Conservation (phyloP, 2,797 vertebrate species). For the Masticophis lateralis region DNA sequence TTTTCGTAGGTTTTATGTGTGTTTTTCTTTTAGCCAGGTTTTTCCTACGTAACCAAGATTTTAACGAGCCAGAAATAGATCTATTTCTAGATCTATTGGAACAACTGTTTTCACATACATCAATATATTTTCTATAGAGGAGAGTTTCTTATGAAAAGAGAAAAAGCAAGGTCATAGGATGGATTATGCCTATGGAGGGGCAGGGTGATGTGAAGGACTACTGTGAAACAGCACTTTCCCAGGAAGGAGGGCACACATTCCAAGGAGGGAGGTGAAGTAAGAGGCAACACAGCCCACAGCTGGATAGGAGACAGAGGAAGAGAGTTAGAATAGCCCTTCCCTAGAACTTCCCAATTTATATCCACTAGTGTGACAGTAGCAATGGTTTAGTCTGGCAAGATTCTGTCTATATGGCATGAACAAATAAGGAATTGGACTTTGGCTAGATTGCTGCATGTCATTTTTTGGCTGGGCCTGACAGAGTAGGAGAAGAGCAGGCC, state of each 20-base stretch:
- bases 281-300: not conserved
- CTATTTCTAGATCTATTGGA: no score
- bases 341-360: not conserved
- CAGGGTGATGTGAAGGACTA: not conserved
- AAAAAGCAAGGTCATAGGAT: not conserved
- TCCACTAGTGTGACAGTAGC: not conserved
- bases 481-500: not conserved
- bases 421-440: not conserved
- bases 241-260: not conserved
- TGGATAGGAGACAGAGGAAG: not conserved
- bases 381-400: not conserved
- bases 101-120: not conserved
- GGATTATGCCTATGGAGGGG: not conserved
- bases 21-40: no score
- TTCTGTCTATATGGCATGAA: not conserved
- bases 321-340: not conserved
- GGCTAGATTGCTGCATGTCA: not conserved
- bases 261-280: not conserved
- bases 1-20: no score
- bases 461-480: not conserved
- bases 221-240: not conserved
- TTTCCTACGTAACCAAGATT: no score
- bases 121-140: constrained; percentile 31
- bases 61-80: no score
- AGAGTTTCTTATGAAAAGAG: constrained; percentile 24